Percentiles rank a stretch among this genome's conserved stretches.
Evolutionary conservation across 2,888 invertebrate species (phyloP).

Genomic region (Drosophila pullipes): DNA sequence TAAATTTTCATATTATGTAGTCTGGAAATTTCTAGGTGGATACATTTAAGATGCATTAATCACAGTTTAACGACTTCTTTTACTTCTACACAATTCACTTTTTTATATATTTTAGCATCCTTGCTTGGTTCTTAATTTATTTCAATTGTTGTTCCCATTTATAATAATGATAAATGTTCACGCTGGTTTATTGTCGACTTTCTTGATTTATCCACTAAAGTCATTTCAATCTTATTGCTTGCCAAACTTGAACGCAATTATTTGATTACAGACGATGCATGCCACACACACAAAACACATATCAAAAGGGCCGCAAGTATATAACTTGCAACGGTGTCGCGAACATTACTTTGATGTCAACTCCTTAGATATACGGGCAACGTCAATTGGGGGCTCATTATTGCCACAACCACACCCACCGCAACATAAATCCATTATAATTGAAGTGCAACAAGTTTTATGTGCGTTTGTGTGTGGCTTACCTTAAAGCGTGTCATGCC

Average conservation of each 20-base stretch:
- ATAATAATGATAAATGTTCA: not conserved
- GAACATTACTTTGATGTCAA: slow-evolving; percentile 1
- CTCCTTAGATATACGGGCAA: not conserved
- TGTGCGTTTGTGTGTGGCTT: slow-evolving; percentile 43
- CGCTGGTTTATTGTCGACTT: not conserved
- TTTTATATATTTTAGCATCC: not conserved
- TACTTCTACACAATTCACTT: not conserved
- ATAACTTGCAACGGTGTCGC: slow-evolving; percentile 1
- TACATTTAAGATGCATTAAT: slow-evolving; percentile 2
- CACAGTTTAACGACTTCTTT: not conserved
- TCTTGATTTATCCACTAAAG: not conserved
- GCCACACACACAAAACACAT: slow-evolving; percentile 16
- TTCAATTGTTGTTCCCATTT: not conserved
- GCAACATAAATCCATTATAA: slow-evolving; percentile 40
- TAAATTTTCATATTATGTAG: slow-evolving; percentile 29
- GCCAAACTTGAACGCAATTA: slow-evolving; percentile 6
- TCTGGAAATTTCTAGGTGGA: not conserved
- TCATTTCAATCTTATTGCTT: not conserved
- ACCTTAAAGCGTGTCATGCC: slow-evolving; percentile 71
- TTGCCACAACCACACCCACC: slow-evolving; percentile 28
- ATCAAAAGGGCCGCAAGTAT: not conserved
- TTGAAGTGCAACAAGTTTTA: slow-evolving; percentile 43
- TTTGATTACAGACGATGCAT: slow-evolving; percentile 48
- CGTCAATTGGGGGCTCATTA: slow-evolving; percentile 43
- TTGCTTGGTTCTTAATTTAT: not conserved